These are phyloP conservation scores for Bombus soroeensis DNA, from an alignment of 1,140 invertebrate genomes.

Conservation along the genomic window DNA sequence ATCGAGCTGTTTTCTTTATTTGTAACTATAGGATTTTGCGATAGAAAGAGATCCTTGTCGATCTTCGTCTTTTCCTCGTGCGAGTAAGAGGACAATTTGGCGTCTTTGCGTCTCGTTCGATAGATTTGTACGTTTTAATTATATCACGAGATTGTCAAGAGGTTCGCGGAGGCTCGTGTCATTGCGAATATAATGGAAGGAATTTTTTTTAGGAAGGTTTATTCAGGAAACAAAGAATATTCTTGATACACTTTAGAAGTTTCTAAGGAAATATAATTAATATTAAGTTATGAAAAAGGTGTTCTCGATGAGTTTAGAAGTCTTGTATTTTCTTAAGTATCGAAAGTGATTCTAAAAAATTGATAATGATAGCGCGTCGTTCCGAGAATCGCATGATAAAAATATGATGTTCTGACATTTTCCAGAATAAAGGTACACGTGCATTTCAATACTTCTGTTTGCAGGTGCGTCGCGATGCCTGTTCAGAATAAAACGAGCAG, in stretches of 20 bases:
- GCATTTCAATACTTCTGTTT: constrained; percentile 30
- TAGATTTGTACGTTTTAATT: too few relatives aligned
- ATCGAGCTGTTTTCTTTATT: neutral
- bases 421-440: constrained; percentile 14
- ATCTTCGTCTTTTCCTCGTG: too few relatives aligned
- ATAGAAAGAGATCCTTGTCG: too few relatives aligned
- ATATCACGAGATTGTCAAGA: too few relatives aligned
- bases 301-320: neutral
- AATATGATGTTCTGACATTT: constrained; percentile 4
- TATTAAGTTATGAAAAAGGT: neutral
- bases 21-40: neutral
- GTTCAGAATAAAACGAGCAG: constrained; percentile 5
- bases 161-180: too few relatives aligned
- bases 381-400: neutral
- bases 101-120: too few relatives aligned
- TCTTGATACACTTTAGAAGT: too few relatives aligned
- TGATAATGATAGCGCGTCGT: neutral
- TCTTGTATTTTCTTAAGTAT: neutral
- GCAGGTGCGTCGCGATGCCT: constrained; percentile 24
- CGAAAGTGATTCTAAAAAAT: neutral
- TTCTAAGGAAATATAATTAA: too few relatives aligned
- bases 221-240: too few relatives aligned
- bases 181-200: too few relatives aligned
- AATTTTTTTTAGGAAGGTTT: too few relatives aligned
- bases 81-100: too few relatives aligned